These are phyloP conservation scores for Tolmerus cingulatus DNA, from an alignment of 2,888 invertebrate genomes.

Conservation along the genomic window DNA sequence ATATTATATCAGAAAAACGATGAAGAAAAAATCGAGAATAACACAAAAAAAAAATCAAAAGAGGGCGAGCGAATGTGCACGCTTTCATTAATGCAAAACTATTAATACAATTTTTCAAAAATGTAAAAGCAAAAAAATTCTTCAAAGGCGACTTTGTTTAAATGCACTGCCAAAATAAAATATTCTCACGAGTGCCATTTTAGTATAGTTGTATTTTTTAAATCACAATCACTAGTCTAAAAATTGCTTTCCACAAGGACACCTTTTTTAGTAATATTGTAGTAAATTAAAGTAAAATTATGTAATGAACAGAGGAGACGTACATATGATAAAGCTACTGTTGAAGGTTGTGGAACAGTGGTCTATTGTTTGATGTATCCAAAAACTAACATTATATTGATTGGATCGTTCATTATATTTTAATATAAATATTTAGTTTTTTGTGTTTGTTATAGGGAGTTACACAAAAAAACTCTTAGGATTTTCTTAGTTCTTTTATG, in stretches of 20 bases:
- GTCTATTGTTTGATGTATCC: neutral
- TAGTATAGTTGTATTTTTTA: neutral
- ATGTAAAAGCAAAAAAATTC: neutral
- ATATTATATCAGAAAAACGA: neutral
- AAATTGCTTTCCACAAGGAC: neutral
- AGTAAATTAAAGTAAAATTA: neutral
- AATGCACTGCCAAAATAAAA: neutral
- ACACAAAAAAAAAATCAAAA: neutral
- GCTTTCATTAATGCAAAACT: slow-evolving; percentile 17
- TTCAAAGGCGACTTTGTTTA: neutral
- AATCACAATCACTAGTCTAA: neutral
- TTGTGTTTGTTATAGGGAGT: neutral
- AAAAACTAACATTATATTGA: neutral
- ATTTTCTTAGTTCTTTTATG: neutral
- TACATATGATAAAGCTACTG: neutral
- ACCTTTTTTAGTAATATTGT: neutral
- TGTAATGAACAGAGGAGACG: neutral
- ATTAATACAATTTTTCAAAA: neutral
- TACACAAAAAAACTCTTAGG: neutral
- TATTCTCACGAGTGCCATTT: neutral
- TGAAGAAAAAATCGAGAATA: neutral
- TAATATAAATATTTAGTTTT: slow-evolving; percentile 1
- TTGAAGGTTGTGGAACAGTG: neutral
- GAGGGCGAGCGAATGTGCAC: slow-evolving; percentile 30
- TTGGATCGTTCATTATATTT: neutral